Evolutionary conservation across 2,113 vertebrate genomes (phyloP).

Genomic region (Podocnemis expansa): DNA sequence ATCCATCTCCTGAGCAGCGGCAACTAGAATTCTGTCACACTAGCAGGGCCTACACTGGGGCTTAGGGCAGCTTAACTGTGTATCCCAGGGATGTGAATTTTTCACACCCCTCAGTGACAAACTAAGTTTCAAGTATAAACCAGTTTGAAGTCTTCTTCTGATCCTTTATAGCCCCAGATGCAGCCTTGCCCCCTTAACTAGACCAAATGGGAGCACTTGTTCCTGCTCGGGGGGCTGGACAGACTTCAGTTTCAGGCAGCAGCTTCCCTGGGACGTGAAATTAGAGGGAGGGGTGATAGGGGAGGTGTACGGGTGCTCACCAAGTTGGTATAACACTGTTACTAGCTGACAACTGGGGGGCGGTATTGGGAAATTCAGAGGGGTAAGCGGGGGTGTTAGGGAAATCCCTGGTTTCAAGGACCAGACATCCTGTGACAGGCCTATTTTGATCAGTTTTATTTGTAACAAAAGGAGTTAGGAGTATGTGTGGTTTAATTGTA

Average conservation of each 20-base stretch:
- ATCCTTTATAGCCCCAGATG: not conserved
- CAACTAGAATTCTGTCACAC: not conserved
- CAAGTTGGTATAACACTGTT: no score
- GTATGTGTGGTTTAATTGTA: accelerated
- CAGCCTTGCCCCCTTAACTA: not conserved
- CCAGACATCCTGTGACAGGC: not conserved
- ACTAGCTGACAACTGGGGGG: no score
- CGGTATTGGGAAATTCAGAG: no score
- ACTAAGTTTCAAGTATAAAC: not conserved
- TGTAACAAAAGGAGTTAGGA: not conserved
- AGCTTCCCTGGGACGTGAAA: no score
- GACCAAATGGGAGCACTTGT: not conserved
- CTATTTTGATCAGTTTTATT: not conserved
- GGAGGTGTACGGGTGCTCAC: no score
- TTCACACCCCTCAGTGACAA: not conserved
- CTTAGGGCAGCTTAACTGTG: not conserved
- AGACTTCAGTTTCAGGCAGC: not conserved
- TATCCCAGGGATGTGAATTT: not conserved
- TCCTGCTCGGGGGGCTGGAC: not conserved
- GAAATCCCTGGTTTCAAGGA: no score
- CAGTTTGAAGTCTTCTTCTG: not conserved
- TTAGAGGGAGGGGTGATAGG: no score
- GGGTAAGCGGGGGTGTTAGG: no score
- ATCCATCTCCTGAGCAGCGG: not conserved
- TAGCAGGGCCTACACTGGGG: not conserved